Evolutionary conservation across 2,797 vertebrate genomes (phyloP).

Genomic region (Syncerus caffer): DNA sequence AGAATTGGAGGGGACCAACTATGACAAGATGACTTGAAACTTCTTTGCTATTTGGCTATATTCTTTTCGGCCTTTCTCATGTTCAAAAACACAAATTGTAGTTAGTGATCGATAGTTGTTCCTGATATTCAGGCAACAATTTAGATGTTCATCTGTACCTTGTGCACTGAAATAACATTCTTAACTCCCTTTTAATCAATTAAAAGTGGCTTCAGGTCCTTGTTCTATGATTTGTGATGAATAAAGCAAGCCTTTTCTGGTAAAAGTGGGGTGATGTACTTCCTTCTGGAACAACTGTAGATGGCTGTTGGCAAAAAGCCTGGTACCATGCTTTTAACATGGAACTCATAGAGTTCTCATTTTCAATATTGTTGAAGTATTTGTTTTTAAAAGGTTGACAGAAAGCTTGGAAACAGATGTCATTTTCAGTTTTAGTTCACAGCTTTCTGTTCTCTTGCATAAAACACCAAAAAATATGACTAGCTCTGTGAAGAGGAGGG

Average conservation of each 20-base stretch:
- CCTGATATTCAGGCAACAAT: slow-evolving; percentile 17
- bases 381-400: not conserved
- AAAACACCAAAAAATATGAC: not conserved
- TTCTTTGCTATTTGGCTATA: not conserved
- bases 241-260: not conserved
- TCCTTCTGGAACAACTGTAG: not conserved
- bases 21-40: not conserved
- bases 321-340: not conserved
- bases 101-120: not conserved
- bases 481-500: not conserved
- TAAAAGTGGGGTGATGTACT: not conserved
- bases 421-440: not conserved
- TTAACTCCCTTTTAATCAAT: slow-evolving; percentile 29
- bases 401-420: not conserved
- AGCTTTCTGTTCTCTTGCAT: not conserved
- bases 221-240: not conserved
- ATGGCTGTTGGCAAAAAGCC: not conserved
- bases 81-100: slow-evolving; percentile 37
- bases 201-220: not conserved
- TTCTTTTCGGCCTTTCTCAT: not conserved
- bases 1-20: not conserved
- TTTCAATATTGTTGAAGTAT: not conserved
- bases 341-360: not conserved
- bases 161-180: slow-evolving; percentile 24
- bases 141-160: not conserved